These are phyloP conservation scores for Struthio camelus DNA, from an alignment of 2,113 vertebrate genomes.

Conservation along the genomic window DNA sequence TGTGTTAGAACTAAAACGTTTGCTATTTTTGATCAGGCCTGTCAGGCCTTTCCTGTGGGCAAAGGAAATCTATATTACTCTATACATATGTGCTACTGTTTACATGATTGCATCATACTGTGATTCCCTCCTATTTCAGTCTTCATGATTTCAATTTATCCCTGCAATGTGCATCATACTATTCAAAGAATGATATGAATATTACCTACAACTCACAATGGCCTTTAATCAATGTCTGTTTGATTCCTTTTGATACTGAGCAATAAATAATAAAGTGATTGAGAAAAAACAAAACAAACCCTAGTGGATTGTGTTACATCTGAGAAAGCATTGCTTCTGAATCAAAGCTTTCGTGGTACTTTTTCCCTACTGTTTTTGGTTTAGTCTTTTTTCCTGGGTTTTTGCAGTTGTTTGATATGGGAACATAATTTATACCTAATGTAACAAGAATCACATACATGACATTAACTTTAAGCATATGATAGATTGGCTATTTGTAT, in stretches of 20 bases:
- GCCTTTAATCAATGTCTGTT: conserved; percentile 73
- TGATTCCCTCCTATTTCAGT: conserved; percentile 63
- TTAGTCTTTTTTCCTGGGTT: conserved; percentile 16
- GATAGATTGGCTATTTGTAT: conserved; percentile 21
- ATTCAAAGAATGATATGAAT: conserved; percentile 44
- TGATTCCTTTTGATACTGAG: conserved; percentile 75
- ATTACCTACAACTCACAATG: conserved; percentile 65
- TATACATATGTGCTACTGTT: conserved; percentile 64
- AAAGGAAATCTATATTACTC: conserved; percentile 16
- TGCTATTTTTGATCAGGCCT: conserved; percentile 25
- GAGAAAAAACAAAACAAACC: conserved; percentile 50
- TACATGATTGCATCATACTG: conserved; percentile 76
- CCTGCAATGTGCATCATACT: conserved; percentile 38
- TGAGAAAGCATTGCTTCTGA: conserved; percentile 41
- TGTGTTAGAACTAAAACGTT: not conserved
- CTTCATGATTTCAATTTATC: conserved; percentile 40
- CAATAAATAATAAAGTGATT: conserved; percentile 76
- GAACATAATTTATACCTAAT: conserved; percentile 21
- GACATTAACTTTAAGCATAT: conserved; percentile 34
- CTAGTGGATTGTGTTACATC: conserved; percentile 34
- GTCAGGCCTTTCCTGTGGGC: not conserved
- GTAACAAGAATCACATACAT: conserved; percentile 24
- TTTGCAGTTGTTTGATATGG: not conserved
- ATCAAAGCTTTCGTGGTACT: conserved; percentile 53
- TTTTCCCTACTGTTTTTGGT: not conserved